Evolutionary conservation across 2,888 invertebrate genomes (phyloP), one percentile per base, ranked within the genome.

Genomic region (Parapristionchus giblindavisi): DNA sequence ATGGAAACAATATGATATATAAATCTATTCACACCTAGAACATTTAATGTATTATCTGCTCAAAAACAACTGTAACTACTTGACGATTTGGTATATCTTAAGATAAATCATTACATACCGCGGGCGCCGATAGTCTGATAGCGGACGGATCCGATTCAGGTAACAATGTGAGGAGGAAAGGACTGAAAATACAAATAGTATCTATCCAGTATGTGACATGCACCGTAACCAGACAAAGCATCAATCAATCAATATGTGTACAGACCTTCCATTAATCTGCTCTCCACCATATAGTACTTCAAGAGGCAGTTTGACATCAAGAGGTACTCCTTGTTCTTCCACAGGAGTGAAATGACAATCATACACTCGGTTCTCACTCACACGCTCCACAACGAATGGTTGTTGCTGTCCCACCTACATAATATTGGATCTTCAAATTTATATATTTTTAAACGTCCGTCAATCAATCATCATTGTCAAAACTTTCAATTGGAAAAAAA

Each of bases 291-390:
- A 71, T 21, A 71, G 40, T 21, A 71, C 70, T 27, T 56, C 56
- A 17, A 71, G 40, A 0, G 40, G 32, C 34, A 71, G 51, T 27
- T n/a, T 54, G 17, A 11, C 61, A 2, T 17, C 54, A 34, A 3
- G 32, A 6, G 1, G 38, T 3, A 56, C 77, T 24, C 80, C 80
- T 24, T 76, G 48, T 21, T 77, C 71, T 17, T 81, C 80, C 14
- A 58, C 72, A 3, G 82, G 78, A 5, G 75, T 56, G 72, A 83
- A 78, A 1, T 74, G 48, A 6, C 68, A 77, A 11, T 77, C 77
- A 60, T 79, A 76, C 38, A 79, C 75, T 29, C 79, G 75, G 27
- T 78, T 77, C 65, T 78, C 78, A n/a, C 38, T 17, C 3, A 52
- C 29, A 8, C 75, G 63, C 66, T 66, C 74, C 27, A 66, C 61